Conservation (phyloP, 2,113 vertebrate species). For the Hiodon tergisus region DNA sequence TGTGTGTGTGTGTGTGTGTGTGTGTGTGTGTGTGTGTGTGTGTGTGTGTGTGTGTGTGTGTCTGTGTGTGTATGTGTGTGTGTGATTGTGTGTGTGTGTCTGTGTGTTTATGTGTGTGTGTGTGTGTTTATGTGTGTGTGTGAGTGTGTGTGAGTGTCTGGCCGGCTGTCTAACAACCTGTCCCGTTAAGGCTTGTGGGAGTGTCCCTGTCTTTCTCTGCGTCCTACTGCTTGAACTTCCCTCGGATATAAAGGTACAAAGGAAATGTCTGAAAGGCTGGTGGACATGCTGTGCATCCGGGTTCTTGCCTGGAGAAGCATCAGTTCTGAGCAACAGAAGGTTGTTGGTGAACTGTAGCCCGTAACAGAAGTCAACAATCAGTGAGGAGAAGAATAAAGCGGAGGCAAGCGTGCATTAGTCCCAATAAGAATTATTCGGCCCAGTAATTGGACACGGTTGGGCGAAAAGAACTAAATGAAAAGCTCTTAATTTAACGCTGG, state of each 20-base stretch:
- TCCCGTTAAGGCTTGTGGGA: too few species aligned
- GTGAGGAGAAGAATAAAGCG: not conserved
- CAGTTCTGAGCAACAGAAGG: conserved; percentile 15
- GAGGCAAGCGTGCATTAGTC: conserved; percentile 24
- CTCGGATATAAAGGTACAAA: not conserved
- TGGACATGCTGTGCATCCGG: conserved; percentile 10
- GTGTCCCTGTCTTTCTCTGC: not conserved
- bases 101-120: not conserved
- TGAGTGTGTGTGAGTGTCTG: not conserved
- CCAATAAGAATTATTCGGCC: conserved; percentile 13
- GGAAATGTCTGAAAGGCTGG: not conserved
- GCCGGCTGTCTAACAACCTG: too few species aligned
- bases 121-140: not conserved
- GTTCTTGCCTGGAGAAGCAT: not conserved
- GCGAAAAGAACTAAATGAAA: conserved; percentile 57
- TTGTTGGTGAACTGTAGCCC: conserved; percentile 20
- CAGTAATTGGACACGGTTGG: conserved; percentile 37
- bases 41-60: not conserved
- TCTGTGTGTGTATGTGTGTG: not conserved
- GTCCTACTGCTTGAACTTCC: not conserved
- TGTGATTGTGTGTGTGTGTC: not conserved
- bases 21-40: not conserved
- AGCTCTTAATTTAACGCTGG: conserved; percentile 65
- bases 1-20: not conserved
- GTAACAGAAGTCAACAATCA: conserved; percentile 5